phyloP scores from a whole-genome alignment of 2,888 invertebrate genomes.

The Ennomos fuscantarius region DNA sequence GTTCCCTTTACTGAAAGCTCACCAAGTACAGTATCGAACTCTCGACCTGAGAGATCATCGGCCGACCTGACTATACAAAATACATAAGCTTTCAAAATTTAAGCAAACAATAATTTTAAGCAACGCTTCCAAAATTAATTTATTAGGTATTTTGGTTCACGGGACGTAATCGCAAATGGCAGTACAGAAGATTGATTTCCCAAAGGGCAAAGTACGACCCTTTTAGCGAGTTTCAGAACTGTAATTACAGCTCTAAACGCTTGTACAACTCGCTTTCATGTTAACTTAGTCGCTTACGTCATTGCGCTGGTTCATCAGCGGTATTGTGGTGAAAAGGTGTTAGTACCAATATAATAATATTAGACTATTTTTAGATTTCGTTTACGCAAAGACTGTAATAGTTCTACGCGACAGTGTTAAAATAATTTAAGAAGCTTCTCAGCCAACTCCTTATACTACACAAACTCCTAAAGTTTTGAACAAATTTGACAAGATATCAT shows the following conservation, averaged over 20 bases:
- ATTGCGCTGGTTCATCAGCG: conserved; percentile 4
- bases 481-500: no score
- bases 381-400: background rate
- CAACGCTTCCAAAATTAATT: no score
- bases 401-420: no score
- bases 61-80: no score
- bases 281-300: conserved; percentile 15
- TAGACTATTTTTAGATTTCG: conserved; percentile 13
- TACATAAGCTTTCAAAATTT: no score
- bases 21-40: no score
- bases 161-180: conserved; percentile 23
- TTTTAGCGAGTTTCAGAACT: conserved; percentile 27
- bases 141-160: background rate
- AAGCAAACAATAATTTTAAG: no score
- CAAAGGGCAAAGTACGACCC: conserved; percentile 37
- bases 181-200: conserved; percentile 34
- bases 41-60: no score
- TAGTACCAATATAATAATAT: background rate
- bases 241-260: conserved; percentile 29
- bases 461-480: no score
- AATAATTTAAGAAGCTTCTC: no score
- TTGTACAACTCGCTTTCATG: conserved; percentile 9
- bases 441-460: no score
- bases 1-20: no score
- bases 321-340: background rate